Percentiles rank a stretch among this genome's conserved stretches.
Evolutionary conservation across 2,888 invertebrate genomes (phyloP).

Genomic region (Trichacis sp.): DNA sequence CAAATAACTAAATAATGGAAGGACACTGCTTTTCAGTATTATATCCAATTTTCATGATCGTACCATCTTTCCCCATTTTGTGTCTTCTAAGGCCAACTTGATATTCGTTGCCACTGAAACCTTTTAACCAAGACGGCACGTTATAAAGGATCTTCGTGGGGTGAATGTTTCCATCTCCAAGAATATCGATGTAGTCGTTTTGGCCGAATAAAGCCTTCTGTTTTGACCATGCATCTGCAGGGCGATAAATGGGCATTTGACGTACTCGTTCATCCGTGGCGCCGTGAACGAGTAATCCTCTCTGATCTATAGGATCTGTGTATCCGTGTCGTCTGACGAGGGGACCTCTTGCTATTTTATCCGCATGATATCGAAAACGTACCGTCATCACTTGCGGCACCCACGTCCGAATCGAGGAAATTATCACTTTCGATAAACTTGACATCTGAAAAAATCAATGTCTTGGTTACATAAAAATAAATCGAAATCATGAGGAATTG

Average conservation of each 20-base stretch:
- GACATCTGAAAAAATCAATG: constrained; percentile 56
- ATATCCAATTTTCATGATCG: no score
- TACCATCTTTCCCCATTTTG: constrained; percentile 70
- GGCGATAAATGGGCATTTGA: constrained; percentile 79
- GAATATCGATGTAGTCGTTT: constrained; percentile 96
- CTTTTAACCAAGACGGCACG: constrained; percentile 90
- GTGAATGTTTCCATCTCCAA: constrained; percentile 86
- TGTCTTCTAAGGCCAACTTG: constrained; percentile 81
- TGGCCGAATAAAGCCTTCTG: constrained; percentile 90
- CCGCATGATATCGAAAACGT: constrained; percentile 74
- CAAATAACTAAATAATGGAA: constrained; percentile 10
- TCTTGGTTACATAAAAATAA: no score
- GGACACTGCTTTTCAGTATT: no score
- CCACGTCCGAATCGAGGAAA: constrained; percentile 43
- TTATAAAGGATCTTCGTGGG: constrained; percentile 88
- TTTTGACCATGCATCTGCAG: constrained; percentile 81
- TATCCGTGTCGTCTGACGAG: constrained; percentile 78
- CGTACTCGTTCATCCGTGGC: constrained; percentile 70
- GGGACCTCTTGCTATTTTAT: constrained; percentile 71
- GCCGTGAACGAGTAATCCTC: constrained; percentile 79
- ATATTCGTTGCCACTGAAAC: constrained; percentile 88
- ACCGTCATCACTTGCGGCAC: constrained; percentile 68
- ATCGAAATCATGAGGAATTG: no score
- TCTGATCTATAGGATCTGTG: constrained; percentile 75
- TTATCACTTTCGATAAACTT: constrained; percentile 44